Percentiles rank a stretch among this genome's conserved stretches.
These are phyloP conservation scores for Asteroscopus sphinx DNA, from an alignment of 2,888 invertebrate genomes.

Conservation along the genomic window DNA sequence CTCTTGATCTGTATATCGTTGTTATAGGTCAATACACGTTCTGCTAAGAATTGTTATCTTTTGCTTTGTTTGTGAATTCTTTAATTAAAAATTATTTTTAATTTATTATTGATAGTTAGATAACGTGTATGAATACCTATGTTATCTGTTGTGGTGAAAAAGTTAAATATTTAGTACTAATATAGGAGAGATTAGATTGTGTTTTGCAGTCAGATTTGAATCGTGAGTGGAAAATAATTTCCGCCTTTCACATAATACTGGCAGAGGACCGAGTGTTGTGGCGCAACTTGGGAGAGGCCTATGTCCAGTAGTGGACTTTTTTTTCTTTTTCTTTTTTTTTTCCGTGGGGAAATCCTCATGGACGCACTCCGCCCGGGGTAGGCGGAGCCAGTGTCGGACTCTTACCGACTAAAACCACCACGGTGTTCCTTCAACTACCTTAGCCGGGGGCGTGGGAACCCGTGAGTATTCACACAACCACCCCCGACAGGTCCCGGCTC, in stretches of 20 bases:
- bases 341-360: no score
- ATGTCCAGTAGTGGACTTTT: no score
- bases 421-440: no score
- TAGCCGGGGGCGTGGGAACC: no score
- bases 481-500: no score
- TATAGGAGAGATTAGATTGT: slow-evolving; percentile 5
- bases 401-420: no score
- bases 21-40: slow-evolving; percentile 24
- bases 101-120: slow-evolving; percentile 8
- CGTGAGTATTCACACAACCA: no score
- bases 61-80: slow-evolving; percentile 32
- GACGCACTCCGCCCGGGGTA: no score
- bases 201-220: neutral
- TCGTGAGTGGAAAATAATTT: neutral
- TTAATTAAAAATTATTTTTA: slow-evolving; percentile 23
- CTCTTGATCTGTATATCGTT: slow-evolving; percentile 43
- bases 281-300: no score
- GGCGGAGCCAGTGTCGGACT: no score
- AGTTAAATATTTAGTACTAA: slow-evolving; percentile 1
- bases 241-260: neutral
- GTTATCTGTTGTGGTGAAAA: slow-evolving; percentile 7
- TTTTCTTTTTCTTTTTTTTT: no score
- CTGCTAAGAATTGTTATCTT: slow-evolving; percentile 35
- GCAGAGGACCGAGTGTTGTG: no score
- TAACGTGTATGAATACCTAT: slow-evolving; percentile 11